Evolutionary conservation across 2,888 invertebrate genomes (phyloP).

Genomic region (Chalcosyrphus nemorum): DNA sequence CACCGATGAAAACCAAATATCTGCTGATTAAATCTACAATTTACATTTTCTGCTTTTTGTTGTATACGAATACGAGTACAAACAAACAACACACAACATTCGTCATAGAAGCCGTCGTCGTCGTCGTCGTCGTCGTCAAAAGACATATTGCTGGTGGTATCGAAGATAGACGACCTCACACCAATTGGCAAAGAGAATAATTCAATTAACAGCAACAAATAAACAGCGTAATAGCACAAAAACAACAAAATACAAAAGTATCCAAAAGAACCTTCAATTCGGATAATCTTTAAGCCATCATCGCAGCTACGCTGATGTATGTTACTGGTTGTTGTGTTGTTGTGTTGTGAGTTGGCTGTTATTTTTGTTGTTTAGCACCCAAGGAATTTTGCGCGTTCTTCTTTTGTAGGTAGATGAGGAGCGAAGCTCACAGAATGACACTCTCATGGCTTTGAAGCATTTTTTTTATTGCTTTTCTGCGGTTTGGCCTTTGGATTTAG

Average conservation of each 20-base stretch:
- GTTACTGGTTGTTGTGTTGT: background rate
- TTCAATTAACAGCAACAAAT: constrained; percentile 39
- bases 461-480: constrained; percentile 23
- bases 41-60: constrained; percentile 21
- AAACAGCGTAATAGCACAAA: background rate
- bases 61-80: constrained; percentile 1
- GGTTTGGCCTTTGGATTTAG: constrained; percentile 31
- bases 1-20: constrained; percentile 32
- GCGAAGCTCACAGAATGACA: constrained; percentile 7
- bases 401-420: background rate
- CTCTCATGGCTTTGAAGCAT: constrained; percentile 28
- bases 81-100: too few species aligned
- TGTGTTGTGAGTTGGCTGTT: constrained; percentile 27
- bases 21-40: constrained; percentile 39
- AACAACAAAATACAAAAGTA: background rate
- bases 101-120: constrained; percentile 27
- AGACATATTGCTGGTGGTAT: constrained; percentile 17
- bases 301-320: background rate
- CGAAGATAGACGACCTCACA: constrained; percentile 26
- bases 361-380: background rate
- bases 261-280: constrained; percentile 32
- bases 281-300: constrained; percentile 49
- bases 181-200: constrained; percentile 53
- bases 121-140: constrained; percentile 16
- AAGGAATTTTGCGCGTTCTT: constrained; percentile 1